Evolutionary conservation across 1,140 invertebrate genomes (phyloP), one percentile per base, ranked within the genome.

Genomic region (Berghia stephanieae): DNA sequence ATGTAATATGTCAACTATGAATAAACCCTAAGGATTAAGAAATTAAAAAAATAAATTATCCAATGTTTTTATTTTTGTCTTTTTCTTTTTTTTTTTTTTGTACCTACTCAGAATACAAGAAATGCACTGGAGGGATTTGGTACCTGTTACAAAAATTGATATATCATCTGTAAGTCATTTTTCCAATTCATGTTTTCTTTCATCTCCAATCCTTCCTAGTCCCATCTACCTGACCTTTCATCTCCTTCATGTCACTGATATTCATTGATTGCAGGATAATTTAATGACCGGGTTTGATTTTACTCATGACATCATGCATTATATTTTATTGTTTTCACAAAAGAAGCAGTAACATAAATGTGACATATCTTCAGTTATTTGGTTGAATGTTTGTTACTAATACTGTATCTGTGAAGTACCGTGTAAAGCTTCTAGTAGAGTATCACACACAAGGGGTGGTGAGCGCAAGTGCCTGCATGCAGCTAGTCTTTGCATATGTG

Each of bases 131-230:
- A 92, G 97, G 82, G 96, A 98, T 91, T 92, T 99, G 66, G 96
- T 99, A 85, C 98, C 98, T 66, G 96, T 98, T 38, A 98, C 98
- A 75, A 99, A 98, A 91, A 91, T 98, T 57, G 96, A 99, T 86
- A 93, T 99, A 60, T 95, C 93, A 76, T 94, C 94, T 52, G 93
- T 94, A 89, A 92, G 85, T 84, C 2, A 55, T 43, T 49, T 67
- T 36, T 46, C 5, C 52, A 70, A 63, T 27, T 21, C 27, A 68
- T 31, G 34, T 36, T 36, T 68, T 36, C 13, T 31, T 63, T 8
- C 57, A n/a, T n/a, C n/a, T n/a, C n/a, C 57, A 10, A 13, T 16
- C 57, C 10, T 8, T 31, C 27, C 10, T 63, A 16, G 8, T 10
- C 27, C 57, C 10, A 18, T 27, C 13, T 21, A 67, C 42, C 42